Percentiles rank a stretch among this genome's conserved stretches.
Conservation (phyloP, 2,888 invertebrate species). For the Macrosoma leucophasiata region DNA sequence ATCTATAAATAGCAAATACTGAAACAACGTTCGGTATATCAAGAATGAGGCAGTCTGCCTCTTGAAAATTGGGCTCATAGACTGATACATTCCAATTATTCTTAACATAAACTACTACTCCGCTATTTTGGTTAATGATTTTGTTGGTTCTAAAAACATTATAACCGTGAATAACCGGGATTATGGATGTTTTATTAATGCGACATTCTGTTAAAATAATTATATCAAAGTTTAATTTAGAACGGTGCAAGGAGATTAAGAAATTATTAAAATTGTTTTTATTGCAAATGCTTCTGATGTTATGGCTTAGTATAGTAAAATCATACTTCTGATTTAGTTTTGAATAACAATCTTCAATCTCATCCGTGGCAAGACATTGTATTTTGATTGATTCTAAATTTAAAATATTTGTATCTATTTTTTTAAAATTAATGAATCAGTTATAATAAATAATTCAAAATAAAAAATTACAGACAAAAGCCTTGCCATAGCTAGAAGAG, state of each 20-base stretch:
- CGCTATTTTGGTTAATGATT: constrained; percentile 11
- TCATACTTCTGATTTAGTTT: too few relatives aligned
- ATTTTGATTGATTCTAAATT: constrained; percentile 7
- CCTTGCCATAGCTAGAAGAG: background rate
- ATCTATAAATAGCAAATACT: too few relatives aligned
- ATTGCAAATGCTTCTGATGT: too few relatives aligned
- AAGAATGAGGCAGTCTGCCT: constrained; percentile 1
- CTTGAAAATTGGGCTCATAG: background rate
- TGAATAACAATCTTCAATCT: constrained; percentile 1
- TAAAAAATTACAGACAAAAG: background rate
- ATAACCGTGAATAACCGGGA: background rate
- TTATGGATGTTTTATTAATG: background rate
- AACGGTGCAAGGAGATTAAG: too few relatives aligned
- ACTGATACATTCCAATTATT: constrained; percentile 1
- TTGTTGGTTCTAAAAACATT: too few relatives aligned
- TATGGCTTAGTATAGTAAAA: too few relatives aligned
- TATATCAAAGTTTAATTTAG: too few relatives aligned
- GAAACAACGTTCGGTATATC: constrained; percentile 1
- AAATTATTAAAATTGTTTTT: constrained; percentile 4
- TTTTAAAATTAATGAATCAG: background rate
- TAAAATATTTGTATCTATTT: too few relatives aligned
- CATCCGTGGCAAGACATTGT: background rate
- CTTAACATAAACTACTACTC: constrained; percentile 13
- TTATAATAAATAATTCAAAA: background rate
- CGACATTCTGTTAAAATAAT: constrained; percentile 11